Conservation (phyloP, 2,797 vertebrate genomes). For the Cyclopterus lumpus region DNA sequence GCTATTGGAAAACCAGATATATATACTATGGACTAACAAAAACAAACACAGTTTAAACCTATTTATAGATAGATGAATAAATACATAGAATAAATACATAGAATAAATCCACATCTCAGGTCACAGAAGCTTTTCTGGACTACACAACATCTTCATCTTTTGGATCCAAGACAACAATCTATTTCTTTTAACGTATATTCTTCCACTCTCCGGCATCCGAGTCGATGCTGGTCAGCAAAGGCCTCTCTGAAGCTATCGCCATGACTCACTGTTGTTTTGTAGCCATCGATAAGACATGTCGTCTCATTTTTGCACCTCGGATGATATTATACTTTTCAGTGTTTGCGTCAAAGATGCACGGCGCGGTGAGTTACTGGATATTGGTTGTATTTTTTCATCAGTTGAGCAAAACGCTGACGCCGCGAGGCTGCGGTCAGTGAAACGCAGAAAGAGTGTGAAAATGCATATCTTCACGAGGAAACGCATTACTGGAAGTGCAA, state of each 20-base stretch:
- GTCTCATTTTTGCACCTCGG: neutral
- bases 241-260: neutral
- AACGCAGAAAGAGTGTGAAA: neutral
- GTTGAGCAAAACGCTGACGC: slow-evolving; percentile 27
- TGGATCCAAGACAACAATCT: neutral
- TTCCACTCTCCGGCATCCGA: neutral
- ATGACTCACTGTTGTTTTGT: neutral
- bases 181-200: neutral
- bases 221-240: neutral
- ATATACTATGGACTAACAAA: neutral
- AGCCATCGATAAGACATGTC: neutral
- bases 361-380: neutral
- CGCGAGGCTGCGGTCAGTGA: neutral
- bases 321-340: neutral
- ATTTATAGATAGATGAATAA: neutral
- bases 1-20: neutral
- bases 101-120: neutral
- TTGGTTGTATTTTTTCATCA: slow-evolving; percentile 11
- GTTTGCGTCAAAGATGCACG: neutral
- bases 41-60: neutral
- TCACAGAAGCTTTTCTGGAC: neutral
- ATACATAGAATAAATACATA: neutral
- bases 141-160: neutral
- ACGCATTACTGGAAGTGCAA: slow-evolving; percentile 1
- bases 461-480: neutral